A percentile compares a stretch with the other conserved stretches of the same genome.
phyloP scores from a whole-genome alignment of 1,140 invertebrate species.

The Samia ricini region DNA sequence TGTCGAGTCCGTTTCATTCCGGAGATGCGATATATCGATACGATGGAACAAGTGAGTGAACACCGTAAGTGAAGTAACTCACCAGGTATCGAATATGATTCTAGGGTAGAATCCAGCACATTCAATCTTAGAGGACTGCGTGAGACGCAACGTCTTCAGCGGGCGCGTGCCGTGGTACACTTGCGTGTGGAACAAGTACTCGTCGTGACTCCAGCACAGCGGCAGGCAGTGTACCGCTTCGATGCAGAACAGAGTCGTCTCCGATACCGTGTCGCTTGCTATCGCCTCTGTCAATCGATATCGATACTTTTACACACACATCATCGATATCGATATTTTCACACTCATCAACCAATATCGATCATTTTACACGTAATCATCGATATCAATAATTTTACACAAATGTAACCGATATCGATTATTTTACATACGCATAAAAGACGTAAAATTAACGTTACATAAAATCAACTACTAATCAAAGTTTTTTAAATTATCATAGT shows the following conservation, averaged over 20 bases:
- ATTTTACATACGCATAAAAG: not conserved
- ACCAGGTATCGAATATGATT: constrained; percentile 92
- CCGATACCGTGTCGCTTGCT: constrained; percentile 84
- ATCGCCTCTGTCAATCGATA: constrained; percentile 79
- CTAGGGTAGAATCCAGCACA: constrained; percentile 86
- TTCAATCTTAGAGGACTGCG: constrained; percentile 81
- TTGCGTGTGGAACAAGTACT: constrained; percentile 89
- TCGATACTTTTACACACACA: not conserved
- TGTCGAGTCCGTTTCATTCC: too few relatives aligned
- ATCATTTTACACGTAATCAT: not conserved
- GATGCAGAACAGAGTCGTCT: constrained; percentile 90
- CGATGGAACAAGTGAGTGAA: too few relatives aligned
- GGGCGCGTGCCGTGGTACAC: constrained; percentile 92
- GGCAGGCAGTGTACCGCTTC: constrained; percentile 90
- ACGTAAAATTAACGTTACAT: not conserved
- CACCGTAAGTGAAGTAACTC: too few relatives aligned
- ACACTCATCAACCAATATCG: not conserved
- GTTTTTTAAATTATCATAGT: too few relatives aligned
- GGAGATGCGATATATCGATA: too few relatives aligned
- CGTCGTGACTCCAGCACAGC: constrained; percentile 88
- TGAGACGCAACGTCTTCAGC: constrained; percentile 83
- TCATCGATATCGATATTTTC: constrained; percentile 12
- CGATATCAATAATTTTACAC: not conserved
- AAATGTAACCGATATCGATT: not conserved
- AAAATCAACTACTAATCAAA: too few relatives aligned